Evolutionary conservation across 2,888 invertebrate genomes (phyloP), one percentile per base, ranked within the genome.

Genomic region (Catocala fraxini): DNA sequence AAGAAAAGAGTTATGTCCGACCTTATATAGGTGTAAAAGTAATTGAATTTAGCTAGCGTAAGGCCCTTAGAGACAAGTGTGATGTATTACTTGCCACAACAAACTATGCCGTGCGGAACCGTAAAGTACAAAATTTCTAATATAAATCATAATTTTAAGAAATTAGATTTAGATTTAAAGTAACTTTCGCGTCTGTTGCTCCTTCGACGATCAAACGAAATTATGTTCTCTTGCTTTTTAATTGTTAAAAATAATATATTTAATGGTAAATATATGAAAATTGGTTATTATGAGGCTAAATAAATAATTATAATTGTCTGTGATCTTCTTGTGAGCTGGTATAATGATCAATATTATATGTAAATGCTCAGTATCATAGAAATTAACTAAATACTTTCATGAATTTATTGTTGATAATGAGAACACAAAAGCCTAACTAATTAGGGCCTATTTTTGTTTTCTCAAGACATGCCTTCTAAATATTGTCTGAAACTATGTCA

Each of bases 111-210:
- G 57, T 59, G 56, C 61, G 68, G 75, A 83, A 86, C 84, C 80
- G 80, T 80, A 86, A 81, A 90, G 90, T 90, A 90, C 90, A 90
- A 90, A 90, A 79, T 79, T 86, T 84, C 77, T 65, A 55, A 63
- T 77, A 65, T 61, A 63, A 69, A 45, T 51, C 61, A 56, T 71
- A 79, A 75, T 65, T 63, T 62, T 72, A 73, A 53, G 42, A 49
- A 55, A 55, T 62, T 72, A 77, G 46, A 61, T 63, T 60, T 65
- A 70, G 25, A 25, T 25, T 25, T 3, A 46, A 56, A 33, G 48
- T 56, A 39, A 54, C 64, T 68, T 65, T 60, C 46, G 51, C 48
- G 56, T 61, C 39, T 45, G 35, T 54, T 49, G 35, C 34, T 59
- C 11, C 35, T 54, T 53, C 13, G 35, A 54, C 39, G 41, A 61